Evolutionary conservation across 2,888 invertebrate species (phyloP), one percentile per base, ranked within the genome.

Genomic region (Tortricodes alternella): DNA sequence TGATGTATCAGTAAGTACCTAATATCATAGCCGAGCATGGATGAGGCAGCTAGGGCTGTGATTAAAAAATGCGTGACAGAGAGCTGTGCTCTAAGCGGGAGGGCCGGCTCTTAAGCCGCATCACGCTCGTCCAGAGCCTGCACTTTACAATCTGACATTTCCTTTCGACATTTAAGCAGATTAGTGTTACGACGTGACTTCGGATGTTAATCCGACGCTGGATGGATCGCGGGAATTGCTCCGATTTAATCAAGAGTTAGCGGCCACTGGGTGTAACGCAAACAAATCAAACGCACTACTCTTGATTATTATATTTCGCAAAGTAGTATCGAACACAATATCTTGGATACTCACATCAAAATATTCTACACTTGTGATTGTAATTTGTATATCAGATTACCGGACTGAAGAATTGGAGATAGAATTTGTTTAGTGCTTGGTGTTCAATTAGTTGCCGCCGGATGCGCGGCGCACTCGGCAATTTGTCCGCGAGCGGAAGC

Each of bases 121-220:
- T 83, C 85, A 83, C 75, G 74, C 74, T 70, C 71, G 75, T 72
- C 78, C 76, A 65, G 73, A 73, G 80, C 84, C 85, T 85, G 83
- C 80, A 82, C 80, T 78, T 86, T 86, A 85, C 89, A 87, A 91
- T 89, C 91, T 85, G 91, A 91, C 91, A 84, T 91, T 90, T 91
- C 90, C 91, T 89, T 84, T 87, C 85, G 90, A 89, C 89, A 86
- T 90, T 87, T 84, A 86, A 90, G 86, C 84, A 89, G 90, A 89
- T 90, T 89, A 89, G 84, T 84, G 85, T 83, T 89, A 82, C 85
- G 80, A 78, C 76, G 82, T 79, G 76, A 80, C 85, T 83, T 83
- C 71, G 81, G 78, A 85, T 86, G 79, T 83, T 89, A 90, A 90
- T 89, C 89, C 80, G 89, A 90, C 90, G 87, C 78, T 68, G 76